These are phyloP conservation scores for Clanis bilineata DNA, from an alignment of 2,888 invertebrate species.

Conservation along the genomic window DNA sequence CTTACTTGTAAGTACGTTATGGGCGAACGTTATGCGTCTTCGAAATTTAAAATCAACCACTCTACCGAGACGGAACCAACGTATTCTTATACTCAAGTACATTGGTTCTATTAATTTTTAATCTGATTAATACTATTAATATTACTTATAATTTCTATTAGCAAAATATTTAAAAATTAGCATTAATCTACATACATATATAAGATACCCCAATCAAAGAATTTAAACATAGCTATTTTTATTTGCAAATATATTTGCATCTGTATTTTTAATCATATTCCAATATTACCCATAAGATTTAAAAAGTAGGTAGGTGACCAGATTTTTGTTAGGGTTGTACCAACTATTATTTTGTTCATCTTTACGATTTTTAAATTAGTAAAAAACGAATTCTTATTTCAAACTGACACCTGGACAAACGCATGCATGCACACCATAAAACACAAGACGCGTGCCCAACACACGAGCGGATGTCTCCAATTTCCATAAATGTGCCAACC, in stretches of 20 bases:
- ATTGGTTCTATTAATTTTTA: not conserved
- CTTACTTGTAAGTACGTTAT: conserved; percentile 31
- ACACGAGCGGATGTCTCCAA: conserved; percentile 74
- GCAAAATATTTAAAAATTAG: not conserved
- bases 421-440: conserved; percentile 50
- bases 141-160: not conserved
- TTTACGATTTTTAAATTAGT: not conserved
- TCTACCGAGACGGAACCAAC: conserved; percentile 50
- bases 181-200: no score
- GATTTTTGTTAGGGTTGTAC: not conserved
- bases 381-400: conserved; percentile 27
- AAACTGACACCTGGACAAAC: conserved; percentile 50
- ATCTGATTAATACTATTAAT: not conserved
- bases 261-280: no score
- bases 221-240: no score
- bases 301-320: no score
- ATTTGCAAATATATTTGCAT: no score
- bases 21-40: conserved; percentile 54
- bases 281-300: no score
- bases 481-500: conserved; percentile 53
- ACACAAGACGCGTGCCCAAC: conserved; percentile 60
- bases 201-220: no score
- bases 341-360: not conserved
- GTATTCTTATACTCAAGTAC: conserved; percentile 41
- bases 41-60: conserved; percentile 49